phyloP scores from a whole-genome alignment of 2,888 invertebrate genomes.

The Arctia plantaginis region DNA sequence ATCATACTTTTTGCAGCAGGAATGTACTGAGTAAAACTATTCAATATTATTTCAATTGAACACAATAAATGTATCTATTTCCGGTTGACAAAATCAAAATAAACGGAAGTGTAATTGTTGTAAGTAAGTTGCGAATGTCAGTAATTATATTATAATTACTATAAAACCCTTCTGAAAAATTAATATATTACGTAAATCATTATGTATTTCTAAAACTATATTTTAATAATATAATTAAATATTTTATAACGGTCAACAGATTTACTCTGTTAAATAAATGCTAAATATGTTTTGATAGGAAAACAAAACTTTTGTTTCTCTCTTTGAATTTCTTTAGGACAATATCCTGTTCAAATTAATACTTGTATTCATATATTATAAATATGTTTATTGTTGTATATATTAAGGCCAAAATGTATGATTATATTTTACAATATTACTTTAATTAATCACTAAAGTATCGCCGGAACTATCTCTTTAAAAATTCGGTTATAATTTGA shows the following conservation, averaged over 20 bases:
- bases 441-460: constrained; percentile 12
- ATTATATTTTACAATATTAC: background rate
- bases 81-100: constrained; percentile 5
- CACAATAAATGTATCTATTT: background rate
- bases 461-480: background rate
- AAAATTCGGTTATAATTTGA: constrained; percentile 10
- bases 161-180: background rate
- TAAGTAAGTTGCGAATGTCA: background rate
- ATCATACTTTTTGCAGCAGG: background rate
- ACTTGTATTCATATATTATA: background rate
- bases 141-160: background rate
- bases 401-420: background rate
- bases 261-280: background rate
- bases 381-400: background rate
- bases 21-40: background rate
- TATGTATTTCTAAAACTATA: background rate
- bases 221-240: background rate
- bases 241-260: background rate
- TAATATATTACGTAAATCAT: background rate
- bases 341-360: constrained; percentile 34
- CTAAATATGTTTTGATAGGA: constrained; percentile 8
- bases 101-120: constrained; percentile 4
- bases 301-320: constrained; percentile 23
- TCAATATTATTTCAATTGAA: background rate
- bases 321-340: constrained; percentile 37